Evolutionary conservation across 1,140 invertebrate genomes (phyloP), one percentile per base, ranked within the genome.

Genomic region (Notospermus geniculatus): DNA sequence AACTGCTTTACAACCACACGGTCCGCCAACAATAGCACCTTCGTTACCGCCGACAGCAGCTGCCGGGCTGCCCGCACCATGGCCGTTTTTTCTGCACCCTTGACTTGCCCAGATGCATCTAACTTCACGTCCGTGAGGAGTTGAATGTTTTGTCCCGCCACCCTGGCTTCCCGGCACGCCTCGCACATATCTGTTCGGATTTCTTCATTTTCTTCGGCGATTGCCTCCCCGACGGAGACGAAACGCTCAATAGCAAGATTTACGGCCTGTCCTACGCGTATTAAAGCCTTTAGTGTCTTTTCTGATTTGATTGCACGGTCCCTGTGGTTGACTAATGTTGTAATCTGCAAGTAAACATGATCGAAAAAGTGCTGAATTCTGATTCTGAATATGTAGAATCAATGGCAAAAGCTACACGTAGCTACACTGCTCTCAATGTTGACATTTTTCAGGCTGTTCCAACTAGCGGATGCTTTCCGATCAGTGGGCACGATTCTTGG

Each of bases 1-100:
- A 99, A 85, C 82, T 98, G 95, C 76, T 97, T 97, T 23, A 99
- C 95, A 9, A 98, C 92, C 45, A 98, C 95, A 74, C 95, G 93
- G 82, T 99, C 97, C n/a, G 96, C 96, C 60, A 99, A 84, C 22
- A 99, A 85, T n/a, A 99, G 85, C 46, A 99, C 95, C 76, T 93
- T 85, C 5, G 97, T 99, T 63, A 99, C 93, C 36, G 94, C 93
- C 27, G 91, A 92, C 13, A 99, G 85, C 7, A 99, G 87, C 72
- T 92, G 91, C 67, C 95, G 85, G 25, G 95, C 93, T 28, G 96
- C 93, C 66, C 93, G 85, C 56, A 97, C 91, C 82, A 99, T 79
- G 9, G 76, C 74, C 29, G 75, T 80, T 61, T 80, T 79, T 57
- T 80, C 78, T n/a, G 74, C 71, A 19, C 68, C 64, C 36, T 73